phyloP scores from a whole-genome alignment of 2,888 invertebrate genomes.

The Tetramorium bicarinatum region DNA sequence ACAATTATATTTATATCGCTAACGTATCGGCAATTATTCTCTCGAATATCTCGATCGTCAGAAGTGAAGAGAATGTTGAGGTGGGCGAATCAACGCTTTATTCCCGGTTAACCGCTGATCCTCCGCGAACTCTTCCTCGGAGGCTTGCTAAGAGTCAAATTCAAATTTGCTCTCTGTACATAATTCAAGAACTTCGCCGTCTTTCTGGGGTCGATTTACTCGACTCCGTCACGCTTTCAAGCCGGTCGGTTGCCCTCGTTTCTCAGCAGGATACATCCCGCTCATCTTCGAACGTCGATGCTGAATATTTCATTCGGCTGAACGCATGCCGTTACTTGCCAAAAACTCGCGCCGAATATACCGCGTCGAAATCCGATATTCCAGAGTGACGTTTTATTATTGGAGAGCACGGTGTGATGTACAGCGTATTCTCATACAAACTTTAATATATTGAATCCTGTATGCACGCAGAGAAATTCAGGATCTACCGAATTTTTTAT shows the following conservation, averaged over 20 bases:
- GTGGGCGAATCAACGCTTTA: background rate
- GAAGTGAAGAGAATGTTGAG: background rate
- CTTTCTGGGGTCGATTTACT: conserved; percentile 33
- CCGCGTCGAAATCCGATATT: conserved; percentile 36
- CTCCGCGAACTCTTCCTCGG: conserved; percentile 2
- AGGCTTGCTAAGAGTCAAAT: conserved; percentile 46
- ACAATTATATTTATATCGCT: background rate
- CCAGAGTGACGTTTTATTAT: conserved; percentile 24
- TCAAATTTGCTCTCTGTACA: conserved; percentile 58
- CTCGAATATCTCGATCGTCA: background rate
- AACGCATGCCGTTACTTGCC: conserved; percentile 30
- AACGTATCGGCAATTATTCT: background rate
- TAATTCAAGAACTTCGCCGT: conserved; percentile 52
- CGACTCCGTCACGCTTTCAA: conserved; percentile 35
- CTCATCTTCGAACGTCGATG: conserved; percentile 33
- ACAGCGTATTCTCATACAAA: background rate
- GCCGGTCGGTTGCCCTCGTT: conserved; percentile 2
- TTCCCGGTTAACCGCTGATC: conserved; percentile 14
- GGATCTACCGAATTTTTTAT: background rate
- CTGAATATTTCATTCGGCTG: conserved; percentile 42
- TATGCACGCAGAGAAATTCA: background rate
- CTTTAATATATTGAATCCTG: background rate
- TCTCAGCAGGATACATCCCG: background rate
- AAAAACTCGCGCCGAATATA: background rate
- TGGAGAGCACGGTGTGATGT: conserved; percentile 2